Evolutionary conservation across 2,797 vertebrate species (phyloP), one percentile per base, ranked within the genome.

Genomic region (Micrastur ruficollis): DNA sequence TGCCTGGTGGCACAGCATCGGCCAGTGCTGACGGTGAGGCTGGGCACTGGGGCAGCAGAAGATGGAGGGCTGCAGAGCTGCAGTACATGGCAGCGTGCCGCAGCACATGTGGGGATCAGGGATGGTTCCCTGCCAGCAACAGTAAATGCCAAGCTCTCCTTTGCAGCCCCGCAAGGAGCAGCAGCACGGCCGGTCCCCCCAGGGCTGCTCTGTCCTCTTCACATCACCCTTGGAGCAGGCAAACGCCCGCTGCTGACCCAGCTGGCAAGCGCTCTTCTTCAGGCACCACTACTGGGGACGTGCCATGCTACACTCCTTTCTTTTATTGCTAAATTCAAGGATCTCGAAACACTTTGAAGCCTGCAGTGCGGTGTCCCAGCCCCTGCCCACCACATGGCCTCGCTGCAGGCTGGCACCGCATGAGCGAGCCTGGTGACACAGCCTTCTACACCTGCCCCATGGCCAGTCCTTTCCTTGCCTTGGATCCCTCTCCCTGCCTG

Each of bases 151-250:
- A 31, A 20, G 8, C 29, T 78, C 40, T 78, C 38, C 61, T 63
- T 63, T 38, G 36, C 49, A 71, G 52, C n/a, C 25, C 3, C 3
- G 2, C 3, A 17, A 26, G 32, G 26, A 86, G 42, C 36, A 71
- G 47, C 65, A 75, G 27, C 0, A 0, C 12, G 14, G 16, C 25
- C 2, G 2, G 18, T 56, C 11, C 49, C 44, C 6, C 7, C 11
- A 36, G 46, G 58, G 52, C 47, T 62, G 21, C 19, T 36, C 12
- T 25, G 42, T 74, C n/a, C 8, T 34, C 40, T 42, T 27, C 63
- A 46, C 50, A 17, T 49, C 71, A 46, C 46, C 46, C 82, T 72
- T 44, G 70, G 53, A 67, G 36, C 4, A 63, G 61, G 17, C 40
- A 71, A 75, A 22, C 1, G 58, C 18, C 76, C 1, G 0, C 29